Evolutionary conservation across 2,888 invertebrate genomes (phyloP).

Genomic region (Sphecodes monilicornis): DNA sequence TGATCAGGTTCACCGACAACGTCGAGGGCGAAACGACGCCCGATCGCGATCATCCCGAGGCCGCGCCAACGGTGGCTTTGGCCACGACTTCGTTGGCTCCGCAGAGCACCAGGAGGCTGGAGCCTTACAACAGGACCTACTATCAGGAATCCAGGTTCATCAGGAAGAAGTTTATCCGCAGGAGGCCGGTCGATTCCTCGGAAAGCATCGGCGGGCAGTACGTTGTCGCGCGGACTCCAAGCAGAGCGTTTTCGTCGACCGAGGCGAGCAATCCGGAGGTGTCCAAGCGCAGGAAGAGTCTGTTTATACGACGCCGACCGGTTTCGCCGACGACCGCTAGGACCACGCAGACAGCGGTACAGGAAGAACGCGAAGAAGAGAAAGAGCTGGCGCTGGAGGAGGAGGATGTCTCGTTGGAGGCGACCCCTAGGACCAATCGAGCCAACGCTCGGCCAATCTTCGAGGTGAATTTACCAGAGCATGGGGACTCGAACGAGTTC

Average conservation of each 20-base stretch:
- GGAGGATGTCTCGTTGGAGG: slow-evolving; percentile 17
- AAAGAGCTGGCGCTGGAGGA: neutral
- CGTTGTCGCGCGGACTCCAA: neutral
- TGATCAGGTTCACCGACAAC: slow-evolving; percentile 16
- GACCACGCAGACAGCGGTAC: slow-evolving; percentile 20
- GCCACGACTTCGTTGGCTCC: neutral
- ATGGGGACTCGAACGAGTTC: slow-evolving; percentile 59
- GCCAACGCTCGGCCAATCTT: neutral
- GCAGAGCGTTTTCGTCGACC: slow-evolving; percentile 29
- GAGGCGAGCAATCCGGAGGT: slow-evolving; percentile 42
- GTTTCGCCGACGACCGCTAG: slow-evolving; percentile 65
- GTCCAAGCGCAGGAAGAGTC: slow-evolving; percentile 73
- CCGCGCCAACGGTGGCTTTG: slow-evolving; percentile 4
- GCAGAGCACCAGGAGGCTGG: neutral
- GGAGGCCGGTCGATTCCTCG: slow-evolving; percentile 62
- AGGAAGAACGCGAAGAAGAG: slow-evolving; percentile 33
- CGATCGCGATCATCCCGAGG: neutral
- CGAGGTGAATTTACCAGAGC: neutral
- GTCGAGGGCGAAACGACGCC: slow-evolving; percentile 17
- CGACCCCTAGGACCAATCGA: slow-evolving; percentile 26
- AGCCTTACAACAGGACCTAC: slow-evolving; percentile 26
- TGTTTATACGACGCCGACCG: slow-evolving; percentile 75
- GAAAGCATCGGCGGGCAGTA: slow-evolving; percentile 29
- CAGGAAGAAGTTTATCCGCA: slow-evolving; percentile 75
- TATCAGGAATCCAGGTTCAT: slow-evolving; percentile 64